These are phyloP conservation scores for Ochotona curzoniae DNA, from an alignment of 2,113 vertebrate genomes.

Conservation along the genomic window DNA sequence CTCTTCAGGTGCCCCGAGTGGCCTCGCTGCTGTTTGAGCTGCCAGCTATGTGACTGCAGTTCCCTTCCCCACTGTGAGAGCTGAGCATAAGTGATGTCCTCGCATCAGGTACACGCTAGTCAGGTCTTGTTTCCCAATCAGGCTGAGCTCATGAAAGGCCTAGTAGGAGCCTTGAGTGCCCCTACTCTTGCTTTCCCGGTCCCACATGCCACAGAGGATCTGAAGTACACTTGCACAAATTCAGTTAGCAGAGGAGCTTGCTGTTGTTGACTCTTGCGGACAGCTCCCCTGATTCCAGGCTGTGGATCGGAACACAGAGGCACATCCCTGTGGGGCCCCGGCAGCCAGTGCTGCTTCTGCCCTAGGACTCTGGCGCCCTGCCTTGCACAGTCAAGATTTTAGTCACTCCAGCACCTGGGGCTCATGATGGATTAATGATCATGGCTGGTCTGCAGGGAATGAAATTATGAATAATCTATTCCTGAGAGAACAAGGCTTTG, in stretches of 20 bases:
- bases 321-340: no score
- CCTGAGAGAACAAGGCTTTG: slow-evolving; percentile 42
- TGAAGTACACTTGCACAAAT: not conserved
- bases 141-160: not conserved
- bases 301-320: not conserved
- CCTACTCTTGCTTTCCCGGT: not conserved
- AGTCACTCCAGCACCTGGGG: not conserved
- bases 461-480: slow-evolving; percentile 79
- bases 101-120: not conserved
- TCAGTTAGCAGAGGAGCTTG: not conserved
- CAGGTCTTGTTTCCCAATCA: not conserved
- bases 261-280: not conserved
- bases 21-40: not conserved
- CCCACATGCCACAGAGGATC: not conserved
- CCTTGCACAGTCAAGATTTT: not conserved
- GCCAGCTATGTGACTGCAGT: not conserved
- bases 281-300: not conserved
- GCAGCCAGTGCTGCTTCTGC: not conserved
- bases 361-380: no score
- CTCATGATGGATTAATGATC: slow-evolving; percentile 43
- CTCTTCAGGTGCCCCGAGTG: not conserved
- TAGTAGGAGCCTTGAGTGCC: no score
- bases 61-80: not conserved
- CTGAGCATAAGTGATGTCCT: not conserved
- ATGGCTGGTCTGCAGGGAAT: slow-evolving; percentile 52